These are phyloP conservation scores for Imbricaverruca yamaguchii DNA, from an alignment of 2,888 invertebrate genomes.

Conservation along the genomic window DNA sequence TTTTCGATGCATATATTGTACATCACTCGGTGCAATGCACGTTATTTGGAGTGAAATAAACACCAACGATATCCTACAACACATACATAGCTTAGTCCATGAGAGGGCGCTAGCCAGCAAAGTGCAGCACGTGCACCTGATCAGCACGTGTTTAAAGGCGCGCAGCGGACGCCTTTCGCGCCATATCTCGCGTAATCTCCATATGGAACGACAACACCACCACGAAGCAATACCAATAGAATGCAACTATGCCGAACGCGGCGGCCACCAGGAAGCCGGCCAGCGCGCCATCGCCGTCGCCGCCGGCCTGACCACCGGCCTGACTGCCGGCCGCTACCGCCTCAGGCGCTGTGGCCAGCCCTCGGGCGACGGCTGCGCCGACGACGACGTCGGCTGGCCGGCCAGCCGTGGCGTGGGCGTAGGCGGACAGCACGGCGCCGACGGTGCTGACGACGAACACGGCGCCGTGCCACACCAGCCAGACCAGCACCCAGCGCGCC, in stretches of 20 bases:
- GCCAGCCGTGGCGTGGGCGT: neutral
- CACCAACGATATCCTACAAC: no score
- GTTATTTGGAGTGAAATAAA: no score
- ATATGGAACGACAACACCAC: neutral
- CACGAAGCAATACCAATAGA: constrained; percentile 11
- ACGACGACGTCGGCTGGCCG: no score
- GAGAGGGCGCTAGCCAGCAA: no score
- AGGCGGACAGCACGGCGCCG: neutral
- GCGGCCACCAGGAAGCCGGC: neutral
- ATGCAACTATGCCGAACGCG: neutral
- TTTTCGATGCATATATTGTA: no score
- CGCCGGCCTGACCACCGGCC: neutral
- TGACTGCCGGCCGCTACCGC: neutral
- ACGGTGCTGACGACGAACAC: neutral
- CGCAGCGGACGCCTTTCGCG: no score
- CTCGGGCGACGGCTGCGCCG: no score
- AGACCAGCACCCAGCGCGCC: neutral
- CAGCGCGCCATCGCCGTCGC: neutral
- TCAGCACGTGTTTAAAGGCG: no score
- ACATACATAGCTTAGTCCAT: no score
- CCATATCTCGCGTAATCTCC: neutral
- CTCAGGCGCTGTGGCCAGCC: neutral
- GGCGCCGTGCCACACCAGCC: constrained; percentile 14
- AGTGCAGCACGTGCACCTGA: no score
- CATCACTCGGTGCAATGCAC: no score